Evolutionary conservation across 2,797 vertebrate species (phyloP), one percentile per base, ranked within the genome.

Genomic region (Hafferia zeledoni): DNA sequence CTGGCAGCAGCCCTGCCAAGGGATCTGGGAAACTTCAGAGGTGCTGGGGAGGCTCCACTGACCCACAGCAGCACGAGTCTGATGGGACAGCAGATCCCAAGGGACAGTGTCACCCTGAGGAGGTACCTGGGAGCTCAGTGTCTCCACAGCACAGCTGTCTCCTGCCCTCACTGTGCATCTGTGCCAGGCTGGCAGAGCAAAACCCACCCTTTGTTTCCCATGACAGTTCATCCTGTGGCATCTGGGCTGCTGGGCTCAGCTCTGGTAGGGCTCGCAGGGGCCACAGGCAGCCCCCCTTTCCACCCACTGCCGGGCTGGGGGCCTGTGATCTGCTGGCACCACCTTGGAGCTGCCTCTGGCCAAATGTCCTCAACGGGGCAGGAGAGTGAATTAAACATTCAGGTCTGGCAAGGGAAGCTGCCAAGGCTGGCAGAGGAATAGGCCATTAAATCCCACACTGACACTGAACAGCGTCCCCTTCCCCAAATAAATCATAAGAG

Each of bases 361-460:
- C 70, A 53, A 78, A 46, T 19, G 49, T 37, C 67, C 43, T 50
- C 78, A 15, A 3, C 0, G 7, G 39, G 47, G 47, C 78, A 47
- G 80, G 57, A 43, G 2, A 23, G n/a, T 8, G 69, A 96, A 60
- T 79, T 27, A 95, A 86, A 94, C 79, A 47, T 77, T 83, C 33
- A 2, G 8, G 74, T 82, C 86, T 92, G 86, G 94, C 94, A 65
- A 91, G 60, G 44, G 78, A 87, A 88, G 41, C 64, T 90, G 35
- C 84, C 55, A 57, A 47, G 41, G 49, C 76, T 95, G 79, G 78
- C 91, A 78, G 88, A 93, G 91, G 94, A 92, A 88, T 55, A 71
- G 93, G 83, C 78, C 91, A 64, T 95, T 95, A 94, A 96, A 96
- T 87, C 31, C 64, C 75, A 41, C 80, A 53, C 64, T 89, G 67